Percentiles rank a stretch among this genome's conserved stretches.
These are phyloP conservation scores for Sebastes jordani DNA, from an alignment of 2,797 vertebrate species.

Conservation along the genomic window DNA sequence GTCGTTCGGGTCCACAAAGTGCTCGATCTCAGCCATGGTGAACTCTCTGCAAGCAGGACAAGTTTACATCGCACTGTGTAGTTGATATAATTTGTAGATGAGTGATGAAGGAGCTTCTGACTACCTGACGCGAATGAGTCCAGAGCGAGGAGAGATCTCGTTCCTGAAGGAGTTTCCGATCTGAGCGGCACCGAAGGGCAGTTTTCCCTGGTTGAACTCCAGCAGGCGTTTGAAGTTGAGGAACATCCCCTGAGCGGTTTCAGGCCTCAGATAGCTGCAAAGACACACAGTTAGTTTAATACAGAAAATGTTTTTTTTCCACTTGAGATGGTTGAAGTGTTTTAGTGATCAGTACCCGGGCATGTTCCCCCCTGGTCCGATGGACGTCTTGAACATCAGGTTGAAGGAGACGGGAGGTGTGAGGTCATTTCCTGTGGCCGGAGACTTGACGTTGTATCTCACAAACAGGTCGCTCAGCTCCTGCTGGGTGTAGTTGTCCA, in stretches of 20 bases:
- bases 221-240: constrained; percentile 94
- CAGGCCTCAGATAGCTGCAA: constrained; percentile 92
- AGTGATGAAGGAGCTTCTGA: not conserved
- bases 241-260: constrained; percentile 96
- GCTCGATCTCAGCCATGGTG: constrained; percentile 97
- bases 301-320: not conserved
- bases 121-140: constrained; percentile 93
- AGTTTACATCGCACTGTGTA: not conserved
- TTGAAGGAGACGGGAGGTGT: constrained; percentile 94
- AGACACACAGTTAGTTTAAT: not conserved
- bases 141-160: constrained; percentile 94
- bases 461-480: constrained; percentile 93
- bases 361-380: constrained; percentile 96
- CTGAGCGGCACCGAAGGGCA: constrained; percentile 93
- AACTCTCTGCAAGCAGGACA: constrained; percentile 84
- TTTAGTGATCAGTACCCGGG: constrained; percentile 82
- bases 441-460: constrained; percentile 95
- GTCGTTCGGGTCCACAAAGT: constrained; percentile 97
- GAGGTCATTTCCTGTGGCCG: constrained; percentile 93
- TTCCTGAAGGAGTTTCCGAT: constrained; percentile 95
- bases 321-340: not conserved
- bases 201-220: constrained; percentile 94
- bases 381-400: constrained; percentile 98
- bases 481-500: constrained; percentile 95
- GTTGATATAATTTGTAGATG: not conserved